Evolutionary conservation across 2,888 invertebrate genomes (phyloP), one percentile per base, ranked within the genome.

Genomic region (Nephrocerus scutellatus): DNA sequence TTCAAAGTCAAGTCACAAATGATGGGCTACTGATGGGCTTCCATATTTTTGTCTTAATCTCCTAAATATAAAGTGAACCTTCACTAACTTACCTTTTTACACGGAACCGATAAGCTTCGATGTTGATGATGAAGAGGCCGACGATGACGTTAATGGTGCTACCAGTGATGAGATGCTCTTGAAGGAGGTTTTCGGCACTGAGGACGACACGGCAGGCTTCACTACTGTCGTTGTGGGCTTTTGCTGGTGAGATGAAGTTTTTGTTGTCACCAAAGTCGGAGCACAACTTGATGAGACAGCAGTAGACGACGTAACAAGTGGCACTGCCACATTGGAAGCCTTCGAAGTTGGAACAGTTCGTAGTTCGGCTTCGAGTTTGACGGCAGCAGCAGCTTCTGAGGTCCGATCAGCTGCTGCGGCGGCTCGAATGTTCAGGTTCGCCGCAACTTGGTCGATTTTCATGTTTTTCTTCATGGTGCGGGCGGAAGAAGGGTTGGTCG

Each of bases 381-480:
- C n/a, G n/a, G 49, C 50, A 5, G 60, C 57, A n/a, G 57, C 54
- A 13, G 61, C 59, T 28, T 59, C 56, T 20, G 58, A 56, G 38
- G 60, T 57, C 22, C 40, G 44, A 24, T 47, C 47, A 2, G 51
- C 53, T 5, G 67, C 67, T 3, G 56, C 59, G 9, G 60, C 56
- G 4, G 60, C 62, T 8, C 62, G 55, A 44, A 66, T 60, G 39
- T 66, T 66, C 15, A 68, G 55, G 53, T 59, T 64, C 34, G 67
- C 66, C 4, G 67, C 66, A 6, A 68, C 62, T 49, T 68, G 66
- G 49, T 68, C 68, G 38, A 68, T 60, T 24, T 66, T 60, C 7
- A 64, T 54, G 25, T 60, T 58, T 33, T 66, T 66, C 36, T 68
- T 68, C 23, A 44, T 43, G 18, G 54, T 46, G 38, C 53, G 51